Conservation (phyloP, 2,888 invertebrate genomes). For the Chalcis sispes region DNA sequence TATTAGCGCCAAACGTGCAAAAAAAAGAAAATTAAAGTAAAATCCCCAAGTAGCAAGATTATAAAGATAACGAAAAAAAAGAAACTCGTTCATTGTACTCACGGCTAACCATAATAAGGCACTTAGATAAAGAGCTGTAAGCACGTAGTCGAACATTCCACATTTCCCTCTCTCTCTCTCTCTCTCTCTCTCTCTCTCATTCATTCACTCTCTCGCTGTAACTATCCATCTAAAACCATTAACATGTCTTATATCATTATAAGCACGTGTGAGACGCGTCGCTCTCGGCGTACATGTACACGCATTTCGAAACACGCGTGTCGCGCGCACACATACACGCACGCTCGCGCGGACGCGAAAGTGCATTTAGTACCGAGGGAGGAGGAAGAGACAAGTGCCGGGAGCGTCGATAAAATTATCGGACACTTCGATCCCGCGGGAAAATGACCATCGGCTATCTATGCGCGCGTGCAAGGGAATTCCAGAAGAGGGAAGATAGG, state of each 20-base stretch:
- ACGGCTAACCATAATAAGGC: neutral
- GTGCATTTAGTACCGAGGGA: slow-evolving; percentile 40
- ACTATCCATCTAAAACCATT: slow-evolving; percentile 37
- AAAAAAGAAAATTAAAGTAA: too few relatives aligned
- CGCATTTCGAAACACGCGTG: neutral
- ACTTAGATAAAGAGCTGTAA: neutral
- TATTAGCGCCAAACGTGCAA: too few relatives aligned
- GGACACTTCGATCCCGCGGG: slow-evolving; percentile 37
- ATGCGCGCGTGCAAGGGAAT: neutral
- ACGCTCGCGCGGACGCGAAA: neutral
- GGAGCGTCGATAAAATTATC: slow-evolving; percentile 63
- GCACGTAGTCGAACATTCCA: neutral
- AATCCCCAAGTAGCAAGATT: too few relatives aligned
- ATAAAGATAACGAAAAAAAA: too few relatives aligned
- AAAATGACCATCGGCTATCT: too few relatives aligned
- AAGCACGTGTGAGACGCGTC: neutral
- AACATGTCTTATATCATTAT: slow-evolving; percentile 8
- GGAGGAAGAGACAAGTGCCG: too few relatives aligned
- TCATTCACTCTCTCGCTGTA: neutral
- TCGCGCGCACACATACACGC: neutral
- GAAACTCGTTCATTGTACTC: too few relatives aligned
- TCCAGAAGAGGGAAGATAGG: slow-evolving; percentile 40
- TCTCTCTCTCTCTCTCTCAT: neutral
- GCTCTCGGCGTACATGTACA: neutral
- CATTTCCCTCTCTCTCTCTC: neutral